phyloP scores from a whole-genome alignment of 2,888 invertebrate genomes.

The Drosophila colorata region DNA sequence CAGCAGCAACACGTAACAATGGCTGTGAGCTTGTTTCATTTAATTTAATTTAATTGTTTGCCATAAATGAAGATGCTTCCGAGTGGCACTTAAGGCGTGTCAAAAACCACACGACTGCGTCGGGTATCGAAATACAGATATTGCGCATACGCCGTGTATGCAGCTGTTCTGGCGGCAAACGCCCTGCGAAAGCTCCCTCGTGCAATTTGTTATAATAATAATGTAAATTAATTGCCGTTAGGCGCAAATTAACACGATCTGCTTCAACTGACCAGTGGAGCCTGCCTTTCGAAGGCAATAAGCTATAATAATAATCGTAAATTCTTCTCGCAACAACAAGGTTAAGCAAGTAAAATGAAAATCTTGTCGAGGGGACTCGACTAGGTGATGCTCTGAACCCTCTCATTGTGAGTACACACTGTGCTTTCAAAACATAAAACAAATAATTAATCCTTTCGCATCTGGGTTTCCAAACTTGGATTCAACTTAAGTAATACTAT shows the following conservation, averaged over 20 bases:
- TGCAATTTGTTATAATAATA: conserved; percentile 72
- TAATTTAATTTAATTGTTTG: conserved; percentile 71
- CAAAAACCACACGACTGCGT: conserved; percentile 29
- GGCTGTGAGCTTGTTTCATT: conserved; percentile 50
- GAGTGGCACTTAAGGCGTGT: conserved; percentile 45
- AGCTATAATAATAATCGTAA: conserved; percentile 40
- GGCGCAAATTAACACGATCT: conserved; percentile 40
- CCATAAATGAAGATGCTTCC: conserved; percentile 64
- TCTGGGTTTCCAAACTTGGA: too few species aligned
- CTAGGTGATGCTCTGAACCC: too few species aligned
- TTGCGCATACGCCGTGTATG: conserved; percentile 42
- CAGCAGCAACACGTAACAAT: conserved; percentile 12
- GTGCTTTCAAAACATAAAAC: too few species aligned
- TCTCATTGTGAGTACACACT: too few species aligned
- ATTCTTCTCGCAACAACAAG: conserved; percentile 11
- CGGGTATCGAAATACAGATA: conserved; percentile 10
- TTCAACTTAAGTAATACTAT: too few species aligned
- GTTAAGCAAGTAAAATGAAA: too few species aligned
- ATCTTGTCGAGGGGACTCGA: too few species aligned
- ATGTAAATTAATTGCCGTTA: conserved; percentile 69
- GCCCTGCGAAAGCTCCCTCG: conserved; percentile 26
- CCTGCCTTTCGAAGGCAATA: not conserved
- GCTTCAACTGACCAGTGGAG: conserved; percentile 8
- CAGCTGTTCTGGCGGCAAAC: conserved; percentile 11
- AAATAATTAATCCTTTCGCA: too few species aligned